Conservation (phyloP, 2,888 invertebrate species). For the Drosophila dives region DNA sequence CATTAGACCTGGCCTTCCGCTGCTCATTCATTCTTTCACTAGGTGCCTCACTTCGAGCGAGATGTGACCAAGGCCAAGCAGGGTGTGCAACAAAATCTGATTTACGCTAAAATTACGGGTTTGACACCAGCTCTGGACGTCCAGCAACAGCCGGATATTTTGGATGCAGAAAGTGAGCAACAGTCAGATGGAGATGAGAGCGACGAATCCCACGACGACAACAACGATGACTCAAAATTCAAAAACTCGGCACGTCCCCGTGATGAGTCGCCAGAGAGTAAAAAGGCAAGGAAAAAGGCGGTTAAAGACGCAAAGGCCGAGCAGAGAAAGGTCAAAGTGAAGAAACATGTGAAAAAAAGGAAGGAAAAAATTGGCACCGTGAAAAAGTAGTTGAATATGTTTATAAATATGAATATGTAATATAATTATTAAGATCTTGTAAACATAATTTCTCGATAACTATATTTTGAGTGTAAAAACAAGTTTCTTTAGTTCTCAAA, state of each 20-base stretch:
- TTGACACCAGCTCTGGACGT: conserved; percentile 92
- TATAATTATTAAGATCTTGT: not conserved
- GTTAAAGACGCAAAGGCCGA: conserved; percentile 95
- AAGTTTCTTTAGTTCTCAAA: not conserved
- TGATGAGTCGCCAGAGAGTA: conserved; percentile 92
- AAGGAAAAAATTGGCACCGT: conserved; percentile 88
- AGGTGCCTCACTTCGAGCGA: conserved; percentile 93
- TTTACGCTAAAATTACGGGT: conserved; percentile 95
- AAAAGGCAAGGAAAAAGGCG: conserved; percentile 93
- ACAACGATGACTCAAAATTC: conserved; percentile 86
- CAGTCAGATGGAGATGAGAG: conserved; percentile 53
- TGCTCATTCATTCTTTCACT: conserved; percentile 41
- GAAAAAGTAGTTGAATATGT: conserved; percentile 81
- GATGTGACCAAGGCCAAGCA: conserved; percentile 93
- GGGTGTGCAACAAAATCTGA: conserved; percentile 89
- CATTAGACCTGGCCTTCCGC: not conserved
- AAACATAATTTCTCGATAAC: not conserved
- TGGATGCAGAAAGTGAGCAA: conserved; percentile 57
- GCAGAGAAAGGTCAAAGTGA: conserved; percentile 94
- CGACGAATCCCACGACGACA: conserved; percentile 43
- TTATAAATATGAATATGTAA: not conserved
- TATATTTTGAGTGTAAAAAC: not conserved
- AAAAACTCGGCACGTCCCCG: conserved; percentile 89
- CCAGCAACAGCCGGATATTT: conserved; percentile 89
- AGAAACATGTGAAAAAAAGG: conserved; percentile 96